Conservation (phyloP, 2,888 invertebrate species). For the Dasysyrphus tricinctus region DNA sequence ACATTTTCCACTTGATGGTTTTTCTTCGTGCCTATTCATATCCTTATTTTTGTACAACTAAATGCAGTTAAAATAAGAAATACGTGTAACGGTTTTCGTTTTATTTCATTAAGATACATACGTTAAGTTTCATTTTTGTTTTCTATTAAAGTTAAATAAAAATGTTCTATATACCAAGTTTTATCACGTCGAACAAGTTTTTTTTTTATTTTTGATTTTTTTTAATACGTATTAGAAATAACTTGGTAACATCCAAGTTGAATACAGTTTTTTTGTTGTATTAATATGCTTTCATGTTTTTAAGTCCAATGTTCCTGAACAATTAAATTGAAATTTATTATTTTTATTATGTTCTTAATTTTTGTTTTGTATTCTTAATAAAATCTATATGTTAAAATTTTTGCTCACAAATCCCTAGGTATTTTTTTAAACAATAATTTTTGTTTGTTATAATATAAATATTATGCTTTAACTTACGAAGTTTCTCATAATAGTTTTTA, state of each 20-base stretch:
- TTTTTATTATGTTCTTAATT: constrained; percentile 64
- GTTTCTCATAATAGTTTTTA: constrained; percentile 25
- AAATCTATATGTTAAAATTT: constrained; percentile 54
- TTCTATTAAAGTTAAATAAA: constrained; percentile 62
- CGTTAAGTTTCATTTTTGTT: constrained; percentile 42
- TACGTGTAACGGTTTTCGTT: constrained; percentile 64
- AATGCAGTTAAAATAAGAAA: too few relatives aligned
- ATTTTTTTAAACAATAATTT: constrained; percentile 43
- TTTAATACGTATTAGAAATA: constrained; percentile 46
- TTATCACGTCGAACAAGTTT: constrained; percentile 73
- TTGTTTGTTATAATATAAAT: constrained; percentile 59
- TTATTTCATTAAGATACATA: constrained; percentile 65
- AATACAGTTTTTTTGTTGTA: constrained; percentile 14
- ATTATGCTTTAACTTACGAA: constrained; percentile 24
- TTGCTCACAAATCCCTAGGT: constrained; percentile 51
- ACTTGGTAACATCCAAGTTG: constrained; percentile 34
- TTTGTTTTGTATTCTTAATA: constrained; percentile 43
- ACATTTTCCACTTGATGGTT: too few relatives aligned
- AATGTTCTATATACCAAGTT: constrained; percentile 72
- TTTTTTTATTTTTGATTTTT: constrained; percentile 36
- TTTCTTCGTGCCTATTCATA: too few relatives aligned
- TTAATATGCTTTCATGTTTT: constrained; percentile 3
- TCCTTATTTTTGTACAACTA: too few relatives aligned
- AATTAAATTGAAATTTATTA: constrained; percentile 12
- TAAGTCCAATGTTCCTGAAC: constrained; percentile 26